Conservation (phyloP, 2,797 vertebrate genomes). For the Tinamus major region DNA sequence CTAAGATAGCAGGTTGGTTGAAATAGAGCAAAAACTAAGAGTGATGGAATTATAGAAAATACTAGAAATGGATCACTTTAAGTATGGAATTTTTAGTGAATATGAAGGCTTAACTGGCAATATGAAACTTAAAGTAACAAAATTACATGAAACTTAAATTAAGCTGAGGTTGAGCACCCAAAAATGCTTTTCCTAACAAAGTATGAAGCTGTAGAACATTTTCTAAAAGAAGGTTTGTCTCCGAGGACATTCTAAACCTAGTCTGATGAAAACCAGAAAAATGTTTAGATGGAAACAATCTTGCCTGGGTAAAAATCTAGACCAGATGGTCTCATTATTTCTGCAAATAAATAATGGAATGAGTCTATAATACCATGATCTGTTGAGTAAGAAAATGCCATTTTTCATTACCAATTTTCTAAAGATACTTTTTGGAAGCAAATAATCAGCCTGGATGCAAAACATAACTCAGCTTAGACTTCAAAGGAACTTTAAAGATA, state of each 20-base stretch:
- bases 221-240: neutral
- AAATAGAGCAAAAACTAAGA: neutral
- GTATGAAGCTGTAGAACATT: neutral
- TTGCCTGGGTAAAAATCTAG: constrained; percentile 23
- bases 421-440: constrained; percentile 39
- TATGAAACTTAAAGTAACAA: neutral
- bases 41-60: neutral
- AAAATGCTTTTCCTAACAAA: neutral
- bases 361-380: constrained; percentile 55
- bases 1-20: neutral
- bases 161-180: neutral
- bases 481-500: constrained; percentile 16
- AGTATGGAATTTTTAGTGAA: neutral
- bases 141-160: neutral
- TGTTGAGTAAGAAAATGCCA: constrained; percentile 52
- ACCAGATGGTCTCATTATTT: constrained; percentile 65
- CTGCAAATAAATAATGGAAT: constrained; percentile 66
- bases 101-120: neutral
- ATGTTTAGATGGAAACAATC: constrained; percentile 29
- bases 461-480: neutral
- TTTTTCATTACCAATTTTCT: constrained; percentile 63
- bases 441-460: constrained; percentile 31
- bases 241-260: neutral
- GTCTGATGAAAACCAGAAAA: neutral
- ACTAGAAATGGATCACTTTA: neutral